Evolutionary conservation across 2,888 invertebrate species (phyloP), one percentile per base, ranked within the genome.

Genomic region (Amblyjoppa proteus): DNA sequence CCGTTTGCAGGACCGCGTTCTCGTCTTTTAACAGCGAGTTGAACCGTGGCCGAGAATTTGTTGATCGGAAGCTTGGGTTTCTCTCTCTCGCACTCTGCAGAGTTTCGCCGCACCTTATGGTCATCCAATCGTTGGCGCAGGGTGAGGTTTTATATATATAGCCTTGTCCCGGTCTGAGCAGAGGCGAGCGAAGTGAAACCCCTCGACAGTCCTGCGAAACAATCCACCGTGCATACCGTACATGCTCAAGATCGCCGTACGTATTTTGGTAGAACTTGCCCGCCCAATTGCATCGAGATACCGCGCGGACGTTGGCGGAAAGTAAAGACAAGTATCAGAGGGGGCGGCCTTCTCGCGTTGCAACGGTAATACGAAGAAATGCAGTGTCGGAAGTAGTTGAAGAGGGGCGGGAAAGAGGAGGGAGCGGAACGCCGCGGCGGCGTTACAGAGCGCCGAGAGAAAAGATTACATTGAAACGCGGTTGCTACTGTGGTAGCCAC

Each of bases 401-500:
- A 76, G 58, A 45, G 51, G 73, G 78, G 51, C 70, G n/a, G 13
- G 58, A 45, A 58, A 28, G 11, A 73, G 38, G 66, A 13, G 34
- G 38, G 51, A 28, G 53, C 53, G 53, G 64, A 71, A 66, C 73
- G 68, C 73, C 76, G 74, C 74, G 68, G 66, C 49, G 49, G 81
- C 66, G 69, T 80, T 76, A 25, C 79, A 66, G 45, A 56, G 25
- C 61, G 34, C 49, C 64, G 64, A 69, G 73, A 86, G 86, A 86
- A 86, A 86, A 83, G 88, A 88, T 89, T 90, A 90, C 90, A 91
- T 91, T 91, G 90, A 89, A 90, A 90, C 85, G 86, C 88, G 90
- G 90, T 89, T 87, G 83, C 79, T 58, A 85, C 78, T 85, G 83
- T 84, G 84, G 91, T 90, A 89, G 89, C 88, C 87, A 86, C 87